These are phyloP conservation scores for Sardina pilchardus DNA, from an alignment of 2,113 vertebrate genomes.

Conservation along the genomic window DNA sequence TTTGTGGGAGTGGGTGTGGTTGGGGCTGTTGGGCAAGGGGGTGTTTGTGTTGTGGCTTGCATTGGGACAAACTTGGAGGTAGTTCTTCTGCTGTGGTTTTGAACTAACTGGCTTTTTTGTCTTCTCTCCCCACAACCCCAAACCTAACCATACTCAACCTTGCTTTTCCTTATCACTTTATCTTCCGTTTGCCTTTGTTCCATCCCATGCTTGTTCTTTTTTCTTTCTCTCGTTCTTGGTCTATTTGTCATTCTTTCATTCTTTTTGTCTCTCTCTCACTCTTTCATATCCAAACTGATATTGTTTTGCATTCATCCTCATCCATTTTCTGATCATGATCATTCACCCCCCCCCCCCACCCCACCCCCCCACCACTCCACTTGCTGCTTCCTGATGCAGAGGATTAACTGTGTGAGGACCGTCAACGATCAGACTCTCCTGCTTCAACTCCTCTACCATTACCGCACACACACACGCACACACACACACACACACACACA, in stretches of 20 bases:
- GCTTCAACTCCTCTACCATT: conserved; percentile 59
- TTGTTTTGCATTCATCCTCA: background rate
- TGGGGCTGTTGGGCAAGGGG: background rate
- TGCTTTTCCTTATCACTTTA: background rate
- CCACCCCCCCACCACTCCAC: conserved; percentile 8
- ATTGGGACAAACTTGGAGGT: background rate
- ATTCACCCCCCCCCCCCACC: background rate
- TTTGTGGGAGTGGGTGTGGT: background rate
- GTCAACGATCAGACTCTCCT: conserved; percentile 62
- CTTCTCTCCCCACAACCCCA: background rate
- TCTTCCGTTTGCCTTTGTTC: background rate
- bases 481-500: conserved; percentile 24
- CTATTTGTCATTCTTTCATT: conserved; percentile 37
- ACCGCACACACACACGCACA: background rate
- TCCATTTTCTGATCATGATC: conserved; percentile 50
- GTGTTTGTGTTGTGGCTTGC: background rate
- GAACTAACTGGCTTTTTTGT: background rate
- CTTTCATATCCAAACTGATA: background rate
- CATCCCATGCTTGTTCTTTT: conserved; percentile 50
- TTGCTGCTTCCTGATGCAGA: conserved; percentile 64
- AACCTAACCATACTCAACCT: background rate
- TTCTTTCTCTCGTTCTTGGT: conserved; percentile 32
- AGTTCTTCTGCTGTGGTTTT: background rate
- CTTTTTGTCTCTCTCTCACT: conserved; percentile 52
- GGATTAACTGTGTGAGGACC: conserved; percentile 67